phyloP scores from a whole-genome alignment of 37 sponge, comb jelly and placozoan genomes.

The Cliona cf. orientalis region DNA sequence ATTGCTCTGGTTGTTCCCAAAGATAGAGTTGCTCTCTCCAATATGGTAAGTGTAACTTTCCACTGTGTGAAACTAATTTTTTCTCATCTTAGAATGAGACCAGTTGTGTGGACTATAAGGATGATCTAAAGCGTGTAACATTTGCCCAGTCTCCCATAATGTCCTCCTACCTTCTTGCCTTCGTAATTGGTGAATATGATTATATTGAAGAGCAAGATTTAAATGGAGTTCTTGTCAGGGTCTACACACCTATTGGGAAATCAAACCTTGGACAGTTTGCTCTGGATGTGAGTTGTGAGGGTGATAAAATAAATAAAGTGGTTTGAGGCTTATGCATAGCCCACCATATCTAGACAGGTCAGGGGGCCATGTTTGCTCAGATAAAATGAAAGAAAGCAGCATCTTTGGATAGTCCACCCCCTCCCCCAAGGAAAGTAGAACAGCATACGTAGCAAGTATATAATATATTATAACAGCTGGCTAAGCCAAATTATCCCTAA shows the following conservation, averaged over 20 bases:
- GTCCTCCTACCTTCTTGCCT: slow-evolving; percentile 93
- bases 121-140: slow-evolving; percentile 52
- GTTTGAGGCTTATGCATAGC: no score
- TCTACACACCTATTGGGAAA: slow-evolving; percentile 94
- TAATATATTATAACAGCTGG: no score
- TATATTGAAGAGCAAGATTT: slow-evolving; percentile 73
- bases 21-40: slow-evolving; percentile 90
- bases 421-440: no score
- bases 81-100: slow-evolving; percentile 27
- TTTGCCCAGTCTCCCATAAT: slow-evolving; percentile 90
- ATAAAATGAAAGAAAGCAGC: no score
- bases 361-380: no score
- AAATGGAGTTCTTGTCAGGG: slow-evolving; percentile 87
- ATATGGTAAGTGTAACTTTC: slow-evolving; percentile 72
- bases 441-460: no score
- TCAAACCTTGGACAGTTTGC: slow-evolving; percentile 89
- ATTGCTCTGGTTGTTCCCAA: slow-evolving; percentile 88
- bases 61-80: not conserved
- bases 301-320: no score
- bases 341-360: no score
- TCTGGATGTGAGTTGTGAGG: slow-evolving; percentile 57
- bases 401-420: no score
- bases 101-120: slow-evolving; percentile 35
- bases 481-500: no score
- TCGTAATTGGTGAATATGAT: slow-evolving; percentile 96